Evolutionary conservation across 1,140 invertebrate genomes (phyloP).

Genomic region (Lepidotrigona ventralis): DNA sequence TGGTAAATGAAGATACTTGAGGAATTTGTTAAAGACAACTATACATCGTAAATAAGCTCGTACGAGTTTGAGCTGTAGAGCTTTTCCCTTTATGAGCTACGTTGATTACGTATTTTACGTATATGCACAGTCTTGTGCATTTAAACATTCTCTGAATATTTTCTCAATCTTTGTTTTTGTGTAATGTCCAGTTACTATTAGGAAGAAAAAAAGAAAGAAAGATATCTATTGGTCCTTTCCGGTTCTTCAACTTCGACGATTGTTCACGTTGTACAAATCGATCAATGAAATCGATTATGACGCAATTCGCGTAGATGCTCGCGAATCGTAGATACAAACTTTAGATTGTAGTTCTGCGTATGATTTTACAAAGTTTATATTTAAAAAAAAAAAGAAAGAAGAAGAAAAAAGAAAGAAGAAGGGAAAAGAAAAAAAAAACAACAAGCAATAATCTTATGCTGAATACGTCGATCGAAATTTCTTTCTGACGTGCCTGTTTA

Average conservation of each 20-base stretch:
- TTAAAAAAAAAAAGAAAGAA: background rate
- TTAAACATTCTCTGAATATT: background rate
- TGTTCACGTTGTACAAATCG: background rate
- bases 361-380: conserved; percentile 43
- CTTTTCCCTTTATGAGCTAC: background rate
- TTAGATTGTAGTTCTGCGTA: conserved; percentile 42
- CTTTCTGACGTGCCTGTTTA: conserved; percentile 50
- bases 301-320: conserved; percentile 27
- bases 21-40: conserved; percentile 8
- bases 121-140: background rate
- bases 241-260: background rate
- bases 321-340: conserved; percentile 36
- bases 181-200: background rate
- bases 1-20: background rate
- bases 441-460: conserved; percentile 42
- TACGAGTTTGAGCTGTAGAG: background rate
- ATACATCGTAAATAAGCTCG: conserved; percentile 13
- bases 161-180: conserved; percentile 5
- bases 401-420: background rate
- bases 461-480: conserved; percentile 46
- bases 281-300: conserved; percentile 17
- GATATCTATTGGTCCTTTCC: background rate
- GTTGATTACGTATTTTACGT: background rate
- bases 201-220: background rate
- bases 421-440: background rate